Evolutionary conservation across 2,113 vertebrate species (phyloP), one percentile per base, ranked within the genome.

Genomic region (Pelecanus crispus): DNA sequence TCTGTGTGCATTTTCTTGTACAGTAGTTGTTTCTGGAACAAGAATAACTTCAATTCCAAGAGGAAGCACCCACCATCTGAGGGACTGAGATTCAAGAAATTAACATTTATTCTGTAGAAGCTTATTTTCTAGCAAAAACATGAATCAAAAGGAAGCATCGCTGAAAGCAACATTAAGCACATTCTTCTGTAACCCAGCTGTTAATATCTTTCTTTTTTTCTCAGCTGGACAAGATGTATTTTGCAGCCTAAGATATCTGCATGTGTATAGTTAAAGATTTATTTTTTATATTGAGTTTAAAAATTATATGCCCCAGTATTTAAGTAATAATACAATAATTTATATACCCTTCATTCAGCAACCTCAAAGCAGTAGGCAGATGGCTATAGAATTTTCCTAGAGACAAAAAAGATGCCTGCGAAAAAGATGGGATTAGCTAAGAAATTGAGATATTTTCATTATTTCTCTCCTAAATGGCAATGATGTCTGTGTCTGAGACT

Each of bases 1-100:
- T 96, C 88, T 92, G 28, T 74, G 73, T 81, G 68, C 75, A 0
- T 83, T 92, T 93, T 91, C 94, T 92, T 95, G 58, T 94, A 75
- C 91, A 75, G 96, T 91, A 94, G 93, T 97, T 97, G 87, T 97
- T 96, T 96, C 97, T 97, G 95, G 96, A 97, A 96, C 89, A 85
- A 93, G 79, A 96, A 83, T 68, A 90, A 86, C 70, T 92, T 95
- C 25, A 81, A 93, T 96, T 96, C 93, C 86, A 96, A 95, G 86
- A 94, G 92, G 89, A 97, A 97, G 71, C 67, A 7, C 94, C 95
- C 95, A 97, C 95, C 91, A 96, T 94, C 88, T 92, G 90, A 89
- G 95, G 89, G 81, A 65, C 72, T 88, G 81, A 88, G 77, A 73
- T 56, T 89, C 53, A 85, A 93, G 87, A 87, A 88, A 84, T 91